Conservation (phyloP, 2,888 invertebrate species). For the Sympetrum striolatum region DNA sequence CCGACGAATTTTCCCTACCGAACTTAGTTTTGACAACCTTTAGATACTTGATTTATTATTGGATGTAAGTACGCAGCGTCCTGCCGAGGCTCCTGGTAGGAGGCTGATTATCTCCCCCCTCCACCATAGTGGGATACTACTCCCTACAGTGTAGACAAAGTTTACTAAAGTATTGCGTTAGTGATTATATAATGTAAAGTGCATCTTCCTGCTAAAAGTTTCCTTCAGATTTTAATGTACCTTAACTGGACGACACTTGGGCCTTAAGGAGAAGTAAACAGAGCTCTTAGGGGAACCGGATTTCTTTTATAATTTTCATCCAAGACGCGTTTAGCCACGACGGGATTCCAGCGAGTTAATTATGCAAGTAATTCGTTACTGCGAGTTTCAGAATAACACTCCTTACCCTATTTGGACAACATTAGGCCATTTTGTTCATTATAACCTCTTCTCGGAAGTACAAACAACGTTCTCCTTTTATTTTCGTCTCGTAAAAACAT, state of each 20-base stretch:
- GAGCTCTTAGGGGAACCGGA: neutral
- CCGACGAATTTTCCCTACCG: neutral
- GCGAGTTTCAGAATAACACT: neutral
- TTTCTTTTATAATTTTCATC: too few relatives aligned
- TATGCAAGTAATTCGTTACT: neutral
- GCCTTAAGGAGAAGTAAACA: neutral
- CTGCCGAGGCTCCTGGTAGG: slow-evolving; percentile 45
- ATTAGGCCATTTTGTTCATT: neutral
- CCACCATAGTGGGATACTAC: neutral
- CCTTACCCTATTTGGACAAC: neutral
- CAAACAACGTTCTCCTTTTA: neutral
- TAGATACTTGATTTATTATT: neutral
- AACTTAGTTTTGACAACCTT: neutral
- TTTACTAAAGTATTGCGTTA: too few relatives aligned
- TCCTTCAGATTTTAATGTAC: too few relatives aligned
- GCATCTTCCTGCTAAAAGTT: too few relatives aligned
- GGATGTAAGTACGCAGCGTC: slow-evolving; percentile 19
- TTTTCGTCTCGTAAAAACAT: neutral
- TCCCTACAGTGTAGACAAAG: neutral
- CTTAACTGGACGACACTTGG: neutral
- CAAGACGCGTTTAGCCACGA: too few relatives aligned
- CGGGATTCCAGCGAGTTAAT: neutral
- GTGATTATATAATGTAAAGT: too few relatives aligned
- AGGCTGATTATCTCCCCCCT: slow-evolving; percentile 12
- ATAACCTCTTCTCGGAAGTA: neutral